phyloP scores from a whole-genome alignment of 2,113 vertebrate genomes.

The Perca fluviatilis region DNA sequence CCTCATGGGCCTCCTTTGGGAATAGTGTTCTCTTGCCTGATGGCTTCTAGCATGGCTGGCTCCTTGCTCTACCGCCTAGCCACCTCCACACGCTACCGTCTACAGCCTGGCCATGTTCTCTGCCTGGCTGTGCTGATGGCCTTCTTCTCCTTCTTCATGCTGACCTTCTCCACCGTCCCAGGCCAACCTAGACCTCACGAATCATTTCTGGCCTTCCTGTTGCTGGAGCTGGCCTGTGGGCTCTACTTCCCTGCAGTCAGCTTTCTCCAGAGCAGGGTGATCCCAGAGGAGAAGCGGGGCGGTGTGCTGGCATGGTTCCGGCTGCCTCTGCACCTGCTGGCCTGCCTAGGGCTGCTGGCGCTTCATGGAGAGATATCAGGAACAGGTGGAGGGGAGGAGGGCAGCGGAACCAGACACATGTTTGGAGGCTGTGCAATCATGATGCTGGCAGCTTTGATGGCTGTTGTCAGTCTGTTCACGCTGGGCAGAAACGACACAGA shows the following conservation, averaged over 20 bases:
- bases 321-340: slow-evolving; percentile 91
- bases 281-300: slow-evolving; percentile 89
- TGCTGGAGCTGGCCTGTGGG: slow-evolving; percentile 92
- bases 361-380: slow-evolving; percentile 91
- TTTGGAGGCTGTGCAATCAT: slow-evolving; percentile 89
- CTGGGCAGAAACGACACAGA: slow-evolving; percentile 89
- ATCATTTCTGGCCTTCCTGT: slow-evolving; percentile 93
- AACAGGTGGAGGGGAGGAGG: slow-evolving; percentile 87
- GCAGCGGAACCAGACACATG: slow-evolving; percentile 91
- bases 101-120: slow-evolving; percentile 92
- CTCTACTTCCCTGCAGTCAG: slow-evolving; percentile 95
- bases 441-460: slow-evolving; percentile 91
- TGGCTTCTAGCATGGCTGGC: slow-evolving; percentile 92
- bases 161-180: slow-evolving; percentile 91
- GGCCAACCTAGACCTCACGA: slow-evolving; percentile 90
- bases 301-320: slow-evolving; percentile 93
- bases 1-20: slow-evolving; percentile 91
- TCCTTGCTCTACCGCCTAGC: slow-evolving; percentile 90
- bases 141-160: slow-evolving; percentile 94
- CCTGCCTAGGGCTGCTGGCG: slow-evolving; percentile 90
- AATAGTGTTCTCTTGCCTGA: slow-evolving; percentile 92
- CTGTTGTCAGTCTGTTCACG: slow-evolving; percentile 90
- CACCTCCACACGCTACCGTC: slow-evolving; percentile 88
- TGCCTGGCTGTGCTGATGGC: slow-evolving; percentile 91
- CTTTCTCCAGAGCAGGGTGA: slow-evolving; percentile 91